A percentile compares a stretch with the other conserved stretches of the same genome.
These are phyloP conservation scores for Porites lutea DNA, from an alignment of 64 coral and sea anemone genomes.

Conservation along the genomic window DNA sequence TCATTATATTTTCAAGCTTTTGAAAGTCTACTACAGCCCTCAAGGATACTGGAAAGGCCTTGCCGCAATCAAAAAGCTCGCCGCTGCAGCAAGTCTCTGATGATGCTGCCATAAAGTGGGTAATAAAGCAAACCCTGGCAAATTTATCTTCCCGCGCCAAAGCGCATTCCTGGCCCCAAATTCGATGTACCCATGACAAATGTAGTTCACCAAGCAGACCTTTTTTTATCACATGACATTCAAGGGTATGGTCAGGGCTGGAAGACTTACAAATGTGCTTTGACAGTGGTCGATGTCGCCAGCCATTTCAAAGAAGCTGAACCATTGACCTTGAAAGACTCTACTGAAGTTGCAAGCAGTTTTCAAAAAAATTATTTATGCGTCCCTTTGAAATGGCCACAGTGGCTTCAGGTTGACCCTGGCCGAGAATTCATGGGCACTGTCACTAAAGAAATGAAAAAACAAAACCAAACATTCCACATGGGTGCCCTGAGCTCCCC, in stretches of 20 bases:
- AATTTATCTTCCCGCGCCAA: background rate
- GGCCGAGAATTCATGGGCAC: background rate
- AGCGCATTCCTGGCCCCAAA: constrained; percentile 9
- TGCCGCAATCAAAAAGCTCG: constrained; percentile 53
- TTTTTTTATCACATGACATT: no score
- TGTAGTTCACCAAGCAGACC: no score
- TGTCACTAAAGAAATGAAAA: background rate
- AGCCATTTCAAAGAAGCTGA: constrained; percentile 21
- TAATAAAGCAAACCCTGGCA: constrained; percentile 35
- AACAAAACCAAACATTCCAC: background rate
- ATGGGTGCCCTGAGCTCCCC: constrained; percentile 15
- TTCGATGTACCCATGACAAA: constrained; percentile 22
- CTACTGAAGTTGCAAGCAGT: background rate
- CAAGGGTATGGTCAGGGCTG: no score
- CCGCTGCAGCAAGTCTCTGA: constrained; percentile 26
- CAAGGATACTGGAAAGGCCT: constrained; percentile 31
- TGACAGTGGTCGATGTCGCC: constrained; percentile 18
- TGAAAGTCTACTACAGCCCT: background rate
- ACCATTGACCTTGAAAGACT: constrained; percentile 2
- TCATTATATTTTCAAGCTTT: no score
- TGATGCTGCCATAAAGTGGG: constrained; percentile 1
- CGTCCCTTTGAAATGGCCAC: constrained; percentile 21
- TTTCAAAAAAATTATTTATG: background rate
- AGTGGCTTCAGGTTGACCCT: constrained; percentile 17
- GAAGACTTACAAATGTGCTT: background rate